Conservation (phyloP, 2,113 vertebrate species). For the Hipposideros armiger region DNA sequence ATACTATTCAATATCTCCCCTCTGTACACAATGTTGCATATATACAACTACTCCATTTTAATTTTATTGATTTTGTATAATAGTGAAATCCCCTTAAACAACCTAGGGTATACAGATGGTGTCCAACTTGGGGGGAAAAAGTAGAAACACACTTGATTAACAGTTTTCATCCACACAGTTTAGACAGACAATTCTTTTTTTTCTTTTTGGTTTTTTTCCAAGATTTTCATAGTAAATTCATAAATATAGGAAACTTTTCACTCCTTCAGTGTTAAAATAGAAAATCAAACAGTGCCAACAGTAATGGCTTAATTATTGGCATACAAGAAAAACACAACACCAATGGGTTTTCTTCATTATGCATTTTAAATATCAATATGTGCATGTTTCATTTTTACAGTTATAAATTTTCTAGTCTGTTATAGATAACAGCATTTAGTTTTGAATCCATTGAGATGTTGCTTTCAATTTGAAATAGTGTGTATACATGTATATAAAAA, state of each 20-base stretch:
- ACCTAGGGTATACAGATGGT: constrained; percentile 70
- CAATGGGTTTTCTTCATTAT: constrained; percentile 88
- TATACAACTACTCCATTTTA: constrained; percentile 78
- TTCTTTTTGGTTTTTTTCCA: constrained; percentile 58
- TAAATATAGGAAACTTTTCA: constrained; percentile 80
- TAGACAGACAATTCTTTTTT: constrained; percentile 58
- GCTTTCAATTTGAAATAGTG: constrained; percentile 85
- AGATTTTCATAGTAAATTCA: constrained; percentile 83
- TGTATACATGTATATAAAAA: constrained; percentile 86
- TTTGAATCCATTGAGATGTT: constrained; percentile 88
- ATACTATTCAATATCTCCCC: constrained; percentile 75
- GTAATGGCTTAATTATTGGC: constrained; percentile 78
- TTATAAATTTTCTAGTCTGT: constrained; percentile 89
- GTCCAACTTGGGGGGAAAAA: constrained; percentile 19
- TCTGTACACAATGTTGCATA: constrained; percentile 79
- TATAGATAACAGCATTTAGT: constrained; percentile 89
- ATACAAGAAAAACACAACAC: constrained; percentile 89
- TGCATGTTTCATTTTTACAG: constrained; percentile 89
- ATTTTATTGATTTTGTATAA: constrained; percentile 77
- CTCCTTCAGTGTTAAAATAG: constrained; percentile 79
- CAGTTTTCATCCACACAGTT: constrained; percentile 76
- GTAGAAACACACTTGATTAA: constrained; percentile 78
- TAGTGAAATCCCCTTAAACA: constrained; percentile 71
- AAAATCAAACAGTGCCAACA: constrained; percentile 77
- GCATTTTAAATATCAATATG: constrained; percentile 92